Evolutionary conservation across 2,113 vertebrate species (phyloP), one percentile per base, ranked within the genome.

Genomic region (Antigone vipio): DNA sequence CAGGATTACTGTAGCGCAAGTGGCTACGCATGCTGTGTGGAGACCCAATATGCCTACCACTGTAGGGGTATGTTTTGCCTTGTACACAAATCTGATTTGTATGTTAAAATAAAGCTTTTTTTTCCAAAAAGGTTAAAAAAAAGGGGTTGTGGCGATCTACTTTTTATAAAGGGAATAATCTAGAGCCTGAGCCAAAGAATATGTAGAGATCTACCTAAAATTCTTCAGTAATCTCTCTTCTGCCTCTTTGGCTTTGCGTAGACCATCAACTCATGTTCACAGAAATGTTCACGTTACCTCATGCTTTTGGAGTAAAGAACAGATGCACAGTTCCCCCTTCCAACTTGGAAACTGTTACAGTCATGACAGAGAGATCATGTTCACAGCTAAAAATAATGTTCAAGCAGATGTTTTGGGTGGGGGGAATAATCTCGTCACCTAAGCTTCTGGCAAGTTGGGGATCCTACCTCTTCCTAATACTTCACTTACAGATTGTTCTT

Each of bases 101-200:
- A 88, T 63, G 29, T 96, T 89, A 76, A 92, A 97, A 97, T 97
- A 97, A 97, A 97, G 53, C 63, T 84, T 87, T 53, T 60, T 94
- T 78, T 53, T 92, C 60, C 21, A 35, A 30, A 21, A 15, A 29
- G 26, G 52, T 53, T 29, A 11, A 32, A 62, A 89, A 71, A 71
- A 59, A 77, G 49, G 19, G 5, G 5, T 13, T 88, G 24, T 95
- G 42, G 23, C 85, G n/a, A 47, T 26, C 8, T 82, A 5, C 30
- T 95, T 92, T 32, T 92, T 29, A 24, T 88, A 72, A 81, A 58
- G 44, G 38, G 29, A 71, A 21, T 64, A 49, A 66, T 56, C 27
- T 72, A 44, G 35, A 38, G 53, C 29, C 45, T 59, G 13, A 49
- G 23, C 32, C 23, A 44, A 59, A 69, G 50, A 64, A 59, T n/a